Percentiles rank a stretch among this genome's conserved stretches.
phyloP scores from a whole-genome alignment of 2,113 vertebrate species.

The Nothoprocta pentlandii region DNA sequence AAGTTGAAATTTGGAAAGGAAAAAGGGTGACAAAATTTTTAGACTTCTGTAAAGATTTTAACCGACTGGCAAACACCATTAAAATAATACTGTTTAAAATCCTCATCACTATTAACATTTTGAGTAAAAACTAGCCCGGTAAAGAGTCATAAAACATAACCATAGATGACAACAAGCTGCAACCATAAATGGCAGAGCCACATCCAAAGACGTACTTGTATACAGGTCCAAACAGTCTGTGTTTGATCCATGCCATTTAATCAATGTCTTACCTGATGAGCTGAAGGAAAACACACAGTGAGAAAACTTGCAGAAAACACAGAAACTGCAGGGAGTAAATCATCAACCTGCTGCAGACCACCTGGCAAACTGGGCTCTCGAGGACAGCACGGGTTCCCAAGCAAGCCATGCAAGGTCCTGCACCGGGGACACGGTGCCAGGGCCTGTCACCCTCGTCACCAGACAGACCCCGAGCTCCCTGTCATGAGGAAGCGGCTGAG shows the following conservation, averaged over 20 bases:
- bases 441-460: fast-evolving
- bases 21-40: background rate
- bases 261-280: fast-evolving
- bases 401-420: fast-evolving
- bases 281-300: background rate
- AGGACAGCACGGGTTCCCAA: background rate
- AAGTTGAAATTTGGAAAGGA: no score
- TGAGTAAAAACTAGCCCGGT: background rate
- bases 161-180: background rate
- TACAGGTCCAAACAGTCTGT: background rate
- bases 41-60: background rate
- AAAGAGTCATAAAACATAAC: background rate
- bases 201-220: fast-evolving
- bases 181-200: background rate
- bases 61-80: background rate
- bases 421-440: background rate
- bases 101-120: background rate
- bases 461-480: background rate
- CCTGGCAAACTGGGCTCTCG: background rate
- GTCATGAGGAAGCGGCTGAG: fast-evolving
- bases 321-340: background rate
- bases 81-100: background rate
- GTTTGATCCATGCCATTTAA: background rate
- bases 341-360: fast-evolving
- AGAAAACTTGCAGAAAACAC: background rate